Percentiles rank a stretch among this genome's conserved stretches.
Evolutionary conservation across 1,140 invertebrate genomes (phyloP).

Genomic region (Drosophila littoralis): DNA sequence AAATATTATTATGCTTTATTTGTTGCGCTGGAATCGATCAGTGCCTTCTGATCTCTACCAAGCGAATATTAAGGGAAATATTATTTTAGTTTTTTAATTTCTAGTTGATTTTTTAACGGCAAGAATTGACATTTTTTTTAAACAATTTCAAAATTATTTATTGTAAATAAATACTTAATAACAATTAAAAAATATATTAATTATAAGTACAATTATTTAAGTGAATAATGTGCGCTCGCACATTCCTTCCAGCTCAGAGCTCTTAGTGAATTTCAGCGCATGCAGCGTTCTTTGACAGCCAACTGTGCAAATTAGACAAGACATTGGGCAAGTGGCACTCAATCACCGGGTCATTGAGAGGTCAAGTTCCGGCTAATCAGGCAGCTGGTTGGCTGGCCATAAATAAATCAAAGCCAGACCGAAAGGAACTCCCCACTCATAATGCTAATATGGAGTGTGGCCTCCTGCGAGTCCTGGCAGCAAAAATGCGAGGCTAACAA

Average conservation of each 20-base stretch:
- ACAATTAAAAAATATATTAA: neutral
- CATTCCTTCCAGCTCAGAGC: neutral
- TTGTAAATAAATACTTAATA: neutral
- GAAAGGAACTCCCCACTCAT: conserved; percentile 50
- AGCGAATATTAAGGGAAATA: too few relatives aligned
- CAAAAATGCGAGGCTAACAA: conserved; percentile 24
- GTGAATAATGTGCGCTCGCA: too few relatives aligned
- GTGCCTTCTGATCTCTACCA: too few relatives aligned
- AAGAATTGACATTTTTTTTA: too few relatives aligned
- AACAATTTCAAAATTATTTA: too few relatives aligned
- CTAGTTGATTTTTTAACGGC: too few relatives aligned
- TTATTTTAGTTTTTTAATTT: too few relatives aligned
- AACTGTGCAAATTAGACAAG: conserved; percentile 71
- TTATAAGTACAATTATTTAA: neutral
- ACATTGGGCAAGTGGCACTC: conserved; percentile 62
- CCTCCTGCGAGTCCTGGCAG: neutral
- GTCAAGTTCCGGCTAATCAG: conserved; percentile 72
- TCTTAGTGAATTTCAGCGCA: neutral
- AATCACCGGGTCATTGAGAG: conserved; percentile 56
- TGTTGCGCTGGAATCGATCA: too few relatives aligned
- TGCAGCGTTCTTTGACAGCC: neutral
- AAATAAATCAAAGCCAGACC: conserved; percentile 70
- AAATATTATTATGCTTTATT: too few relatives aligned
- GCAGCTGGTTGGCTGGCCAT: conserved; percentile 60
- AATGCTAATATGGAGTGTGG: conserved; percentile 23